A percentile compares a stretch with the other conserved stretches of the same genome.
phyloP scores from a whole-genome alignment of 1,140 invertebrate genomes.

The Habropoda laboriosa region DNA sequence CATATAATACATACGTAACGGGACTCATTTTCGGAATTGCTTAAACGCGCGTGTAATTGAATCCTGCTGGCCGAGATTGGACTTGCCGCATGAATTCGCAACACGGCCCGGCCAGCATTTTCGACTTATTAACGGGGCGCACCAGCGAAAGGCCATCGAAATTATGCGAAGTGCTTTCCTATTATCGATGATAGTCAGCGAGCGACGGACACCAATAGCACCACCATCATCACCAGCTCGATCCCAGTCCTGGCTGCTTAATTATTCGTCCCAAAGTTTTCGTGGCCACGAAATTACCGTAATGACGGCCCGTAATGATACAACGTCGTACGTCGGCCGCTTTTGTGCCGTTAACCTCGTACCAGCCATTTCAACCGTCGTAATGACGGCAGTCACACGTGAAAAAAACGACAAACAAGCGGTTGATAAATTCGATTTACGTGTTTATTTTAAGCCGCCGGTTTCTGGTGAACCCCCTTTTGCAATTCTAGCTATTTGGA shows the following conservation, averaged over 20 bases:
- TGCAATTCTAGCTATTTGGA: too few species aligned
- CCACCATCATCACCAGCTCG: too few species aligned
- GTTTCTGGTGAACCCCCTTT: too few species aligned
- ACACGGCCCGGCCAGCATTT: conserved; percentile 20
- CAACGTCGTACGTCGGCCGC: background rate
- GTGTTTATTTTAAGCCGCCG: background rate
- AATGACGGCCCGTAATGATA: conserved; percentile 35
- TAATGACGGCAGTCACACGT: background rate
- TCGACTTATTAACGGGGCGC: conserved; percentile 39
- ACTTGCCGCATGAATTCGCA: conserved; percentile 53
- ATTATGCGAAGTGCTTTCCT: conserved; percentile 51
- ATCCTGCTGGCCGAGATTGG: conserved; percentile 42
- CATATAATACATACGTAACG: background rate
- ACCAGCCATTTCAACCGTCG: background rate
- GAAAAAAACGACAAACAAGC: background rate
- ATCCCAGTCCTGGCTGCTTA: background rate
- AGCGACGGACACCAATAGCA: background rate
- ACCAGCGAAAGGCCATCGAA: conserved; percentile 30
- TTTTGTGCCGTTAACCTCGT: conserved; percentile 27
- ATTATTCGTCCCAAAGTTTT: conserved; percentile 40
- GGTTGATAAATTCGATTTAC: conserved; percentile 30
- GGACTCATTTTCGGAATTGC: conserved; percentile 51
- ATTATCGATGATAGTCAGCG: conserved; percentile 40
- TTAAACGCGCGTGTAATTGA: conserved; percentile 53
- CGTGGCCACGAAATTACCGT: conserved; percentile 32